phyloP scores from a whole-genome alignment of 2,888 invertebrate species.

The Acanthopleura granulata region DNA sequence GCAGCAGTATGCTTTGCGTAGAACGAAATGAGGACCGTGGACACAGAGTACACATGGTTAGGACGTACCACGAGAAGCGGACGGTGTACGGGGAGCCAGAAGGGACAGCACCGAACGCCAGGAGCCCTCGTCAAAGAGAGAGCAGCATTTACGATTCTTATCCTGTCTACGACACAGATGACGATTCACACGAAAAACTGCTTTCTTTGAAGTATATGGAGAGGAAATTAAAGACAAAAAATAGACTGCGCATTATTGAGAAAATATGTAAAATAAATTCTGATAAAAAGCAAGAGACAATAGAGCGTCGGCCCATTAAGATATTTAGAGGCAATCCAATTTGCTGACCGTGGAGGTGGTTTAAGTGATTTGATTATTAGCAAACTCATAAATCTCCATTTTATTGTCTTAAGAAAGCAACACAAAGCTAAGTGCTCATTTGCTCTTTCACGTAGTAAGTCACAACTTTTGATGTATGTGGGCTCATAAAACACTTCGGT shows the following conservation, averaged over 20 bases:
- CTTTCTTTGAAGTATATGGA: background rate
- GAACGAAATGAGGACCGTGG: background rate
- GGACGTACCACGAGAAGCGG: background rate
- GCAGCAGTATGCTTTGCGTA: background rate
- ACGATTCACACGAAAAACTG: background rate
- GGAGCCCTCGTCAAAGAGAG: background rate
- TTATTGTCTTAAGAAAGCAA: too few relatives aligned
- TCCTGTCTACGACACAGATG: background rate
- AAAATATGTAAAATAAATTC: background rate
- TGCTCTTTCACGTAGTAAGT: too few relatives aligned
- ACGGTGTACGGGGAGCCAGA: background rate
- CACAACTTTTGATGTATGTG: too few relatives aligned
- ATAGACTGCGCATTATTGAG: background rate
- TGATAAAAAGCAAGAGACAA: background rate
- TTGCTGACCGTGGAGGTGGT: background rate
- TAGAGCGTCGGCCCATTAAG: background rate
- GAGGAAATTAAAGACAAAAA: background rate
- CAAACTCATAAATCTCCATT: too few relatives aligned
- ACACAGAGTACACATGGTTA: background rate
- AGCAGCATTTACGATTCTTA: background rate
- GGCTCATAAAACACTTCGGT: too few relatives aligned
- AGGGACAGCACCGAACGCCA: too few relatives aligned
- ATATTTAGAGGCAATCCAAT: background rate
- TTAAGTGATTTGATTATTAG: too few relatives aligned
- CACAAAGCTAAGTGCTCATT: too few relatives aligned